Base-by-base conservation (phyloP, 2,113 vertebrate species). In the Bambusicola thoracicus region DNA sequence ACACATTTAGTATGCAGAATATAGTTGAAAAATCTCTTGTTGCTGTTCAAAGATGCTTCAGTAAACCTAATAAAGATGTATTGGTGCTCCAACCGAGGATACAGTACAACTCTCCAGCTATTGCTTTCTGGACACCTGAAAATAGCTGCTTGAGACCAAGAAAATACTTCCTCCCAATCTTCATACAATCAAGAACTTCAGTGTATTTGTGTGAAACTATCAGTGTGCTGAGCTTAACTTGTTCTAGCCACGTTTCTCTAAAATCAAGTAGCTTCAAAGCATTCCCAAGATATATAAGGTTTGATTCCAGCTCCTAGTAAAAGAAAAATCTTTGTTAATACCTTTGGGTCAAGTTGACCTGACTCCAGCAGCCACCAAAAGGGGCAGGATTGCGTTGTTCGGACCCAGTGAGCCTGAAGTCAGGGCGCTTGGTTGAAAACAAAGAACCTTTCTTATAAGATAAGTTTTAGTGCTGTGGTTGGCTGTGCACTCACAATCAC, bases 231-330 rank as follows among this genome's bases (percentile, higher is more conserved):
- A 82, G 25, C 55, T 85, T 63, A 43, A 40, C 59, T 76, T 87
- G 16, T 89, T 92, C 81, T 66, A 24, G 24, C 62, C 22, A 22
- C 1, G 0, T 61, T 81, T 84, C 58, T 73, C 7, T 89, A 34
- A 76, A 81, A 76, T 55, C 34, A 90, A 76, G 41, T 73, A 82
- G 27, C 67, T 76, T 68, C 68, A 84, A 72, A 68, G 40, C 29
- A 29, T 62, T 81, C 73, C 48, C 44, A 62, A 24, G 68, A 22
- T 51, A 11, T 3, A 2, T 68, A 46, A 76, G 63, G 24, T 41
- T 81, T 85, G 43, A 56, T 87, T 68, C 75, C 48, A 73, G 53
- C 43, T 63, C 30, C 36, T 66, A 72, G 48, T 68, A 65, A 79
- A 38, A 34, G 40, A n/a, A 65, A 89, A 40, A 63, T 34, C 51